A percentile compares a stretch with the other conserved stretches of the same genome.
phyloP scores from a whole-genome alignment of 2,888 invertebrate genomes.

The Drosophila pegasa region DNA sequence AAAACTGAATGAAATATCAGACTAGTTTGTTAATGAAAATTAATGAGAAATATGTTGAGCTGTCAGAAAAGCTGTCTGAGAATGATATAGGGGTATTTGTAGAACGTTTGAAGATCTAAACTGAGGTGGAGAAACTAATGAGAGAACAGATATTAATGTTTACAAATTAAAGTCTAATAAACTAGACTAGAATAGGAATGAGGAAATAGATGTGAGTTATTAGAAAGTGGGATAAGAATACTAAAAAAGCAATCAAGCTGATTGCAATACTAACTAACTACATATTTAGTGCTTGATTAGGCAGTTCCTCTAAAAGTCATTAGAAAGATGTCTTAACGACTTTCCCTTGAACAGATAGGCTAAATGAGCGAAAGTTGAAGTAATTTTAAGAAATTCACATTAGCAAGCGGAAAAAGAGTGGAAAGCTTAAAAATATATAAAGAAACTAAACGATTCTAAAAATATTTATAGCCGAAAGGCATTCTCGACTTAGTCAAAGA shows the following conservation, averaged over 20 bases:
- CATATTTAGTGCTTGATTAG: background rate
- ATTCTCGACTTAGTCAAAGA: background rate
- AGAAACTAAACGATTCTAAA: background rate
- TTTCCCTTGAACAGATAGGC: background rate
- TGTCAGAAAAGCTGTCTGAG: constrained; percentile 17
- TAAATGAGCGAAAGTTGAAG: constrained; percentile 4
- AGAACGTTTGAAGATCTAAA: background rate
- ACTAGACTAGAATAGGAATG: background rate
- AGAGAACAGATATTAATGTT: background rate
- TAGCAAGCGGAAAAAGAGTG: background rate
- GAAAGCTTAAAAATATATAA: background rate
- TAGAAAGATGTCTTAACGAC: background rate
- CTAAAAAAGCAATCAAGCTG: background rate
- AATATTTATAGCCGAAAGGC: background rate
- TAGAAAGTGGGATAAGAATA: background rate
- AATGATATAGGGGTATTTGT: constrained; percentile 3
- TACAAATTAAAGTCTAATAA: background rate
- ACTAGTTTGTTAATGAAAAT: constrained; percentile 11
- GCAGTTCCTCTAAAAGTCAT: background rate
- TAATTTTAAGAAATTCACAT: background rate
- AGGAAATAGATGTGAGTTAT: background rate
- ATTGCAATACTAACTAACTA: background rate
- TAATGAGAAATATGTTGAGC: constrained; percentile 8
- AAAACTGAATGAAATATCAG: constrained; percentile 19
- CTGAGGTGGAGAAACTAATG: background rate